These are phyloP conservation scores for Piezodorus guildinii DNA, from an alignment of 1,140 invertebrate species.

Conservation along the genomic window DNA sequence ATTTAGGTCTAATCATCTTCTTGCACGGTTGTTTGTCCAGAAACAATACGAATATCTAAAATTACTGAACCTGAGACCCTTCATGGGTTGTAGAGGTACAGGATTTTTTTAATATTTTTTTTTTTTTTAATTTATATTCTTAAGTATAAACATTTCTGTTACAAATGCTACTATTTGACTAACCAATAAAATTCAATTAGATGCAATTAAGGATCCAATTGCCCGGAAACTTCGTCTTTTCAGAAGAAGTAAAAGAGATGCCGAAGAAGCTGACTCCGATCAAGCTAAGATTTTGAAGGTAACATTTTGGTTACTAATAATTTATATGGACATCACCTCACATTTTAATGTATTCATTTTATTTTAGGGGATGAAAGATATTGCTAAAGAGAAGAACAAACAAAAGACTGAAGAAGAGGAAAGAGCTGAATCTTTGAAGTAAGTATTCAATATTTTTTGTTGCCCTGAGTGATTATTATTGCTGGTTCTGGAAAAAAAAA, in stretches of 20 bases:
- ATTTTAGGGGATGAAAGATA: constrained; percentile 83
- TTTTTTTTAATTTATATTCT: too few species aligned
- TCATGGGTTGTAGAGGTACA: too few species aligned
- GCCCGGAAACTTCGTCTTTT: constrained; percentile 76
- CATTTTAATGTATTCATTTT: not conserved
- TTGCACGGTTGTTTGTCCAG: too few species aligned
- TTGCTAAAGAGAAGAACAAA: constrained; percentile 79
- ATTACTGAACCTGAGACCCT: too few species aligned
- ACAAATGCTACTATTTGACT: too few species aligned
- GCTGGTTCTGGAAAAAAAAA: too few species aligned
- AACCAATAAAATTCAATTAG: constrained; percentile 30
- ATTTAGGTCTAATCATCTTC: too few species aligned
- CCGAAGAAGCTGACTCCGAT: constrained; percentile 73
- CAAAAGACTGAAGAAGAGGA: constrained; percentile 45
- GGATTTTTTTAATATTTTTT: too few species aligned
- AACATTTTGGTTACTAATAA: not conserved
- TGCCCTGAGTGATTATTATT: too few species aligned
- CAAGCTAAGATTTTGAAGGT: constrained; percentile 88
- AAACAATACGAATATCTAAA: too few species aligned
- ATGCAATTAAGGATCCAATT: constrained; percentile 71
- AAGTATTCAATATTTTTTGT: constrained; percentile 4
- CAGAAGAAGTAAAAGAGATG: constrained; percentile 55
- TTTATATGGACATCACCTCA: not conserved
- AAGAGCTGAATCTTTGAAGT: constrained; percentile 54
- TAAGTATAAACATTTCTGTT: too few species aligned